Evolutionary conservation across 1,140 invertebrate species (phyloP).

Genomic region (Papilio polytes): DNA sequence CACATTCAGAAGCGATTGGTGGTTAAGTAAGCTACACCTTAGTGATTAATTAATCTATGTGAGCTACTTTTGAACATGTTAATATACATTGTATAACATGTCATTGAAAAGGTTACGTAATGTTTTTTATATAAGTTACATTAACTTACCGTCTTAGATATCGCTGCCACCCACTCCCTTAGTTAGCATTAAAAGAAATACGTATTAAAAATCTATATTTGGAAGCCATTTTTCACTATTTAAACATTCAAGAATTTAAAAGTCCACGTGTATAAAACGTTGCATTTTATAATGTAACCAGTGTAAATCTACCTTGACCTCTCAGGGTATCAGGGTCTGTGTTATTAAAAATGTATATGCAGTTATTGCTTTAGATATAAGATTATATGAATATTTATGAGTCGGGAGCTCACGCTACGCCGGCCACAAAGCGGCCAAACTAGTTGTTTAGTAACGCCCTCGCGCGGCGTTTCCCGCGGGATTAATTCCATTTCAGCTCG

Average conservation of each 20-base stretch:
- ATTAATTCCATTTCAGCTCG: slow-evolving; percentile 15
- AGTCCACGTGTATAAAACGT: not conserved
- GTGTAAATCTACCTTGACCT: slow-evolving; percentile 2
- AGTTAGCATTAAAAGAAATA: slow-evolving; percentile 59
- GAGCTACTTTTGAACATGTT: too few species aligned
- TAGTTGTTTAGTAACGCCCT: slow-evolving; percentile 18
- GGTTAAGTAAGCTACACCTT: not conserved
- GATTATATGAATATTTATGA: slow-evolving; percentile 30
- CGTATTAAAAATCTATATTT: not conserved
- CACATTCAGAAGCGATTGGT: too few species aligned
- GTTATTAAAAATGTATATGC: slow-evolving; percentile 25
- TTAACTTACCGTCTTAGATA: slow-evolving; percentile 87
- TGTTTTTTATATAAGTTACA: not conserved
- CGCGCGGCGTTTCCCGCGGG: not conserved
- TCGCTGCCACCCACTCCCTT: slow-evolving; percentile 89
- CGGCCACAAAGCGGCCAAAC: slow-evolving; percentile 7
- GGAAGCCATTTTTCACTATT: not conserved
- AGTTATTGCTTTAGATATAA: slow-evolving; percentile 19
- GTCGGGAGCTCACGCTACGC: slow-evolving; percentile 4
- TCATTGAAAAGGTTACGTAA: too few species aligned
- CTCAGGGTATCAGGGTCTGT: not conserved
- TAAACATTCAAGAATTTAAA: not conserved
- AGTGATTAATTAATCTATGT: too few species aligned
- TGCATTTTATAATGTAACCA: slow-evolving; percentile 3
- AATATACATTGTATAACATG: too few species aligned